A percentile compares a stretch with the other conserved stretches of the same genome.
These are phyloP conservation scores for Odontothrips loti DNA, from an alignment of 2,888 invertebrate species.

Conservation along the genomic window DNA sequence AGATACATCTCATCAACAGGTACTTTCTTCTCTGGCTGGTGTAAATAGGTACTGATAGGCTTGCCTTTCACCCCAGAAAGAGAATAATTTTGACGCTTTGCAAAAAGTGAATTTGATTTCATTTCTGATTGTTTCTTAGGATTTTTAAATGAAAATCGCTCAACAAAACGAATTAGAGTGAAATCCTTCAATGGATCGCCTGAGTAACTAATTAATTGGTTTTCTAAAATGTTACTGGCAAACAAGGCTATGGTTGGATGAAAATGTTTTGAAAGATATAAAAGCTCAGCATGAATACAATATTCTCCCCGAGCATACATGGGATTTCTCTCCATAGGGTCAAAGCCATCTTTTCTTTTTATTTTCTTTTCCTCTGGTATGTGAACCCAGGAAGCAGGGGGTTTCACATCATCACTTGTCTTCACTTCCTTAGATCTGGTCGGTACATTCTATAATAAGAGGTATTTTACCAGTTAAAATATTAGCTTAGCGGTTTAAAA, in stretches of 20 bases:
- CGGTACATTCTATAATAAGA: conserved; percentile 17
- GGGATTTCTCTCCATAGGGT: conserved; percentile 76
- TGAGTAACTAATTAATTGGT: conserved; percentile 71
- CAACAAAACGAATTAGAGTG: conserved; percentile 82
- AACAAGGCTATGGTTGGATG: conserved; percentile 91
- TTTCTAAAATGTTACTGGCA: conserved; percentile 70
- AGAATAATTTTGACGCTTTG: conserved; percentile 62
- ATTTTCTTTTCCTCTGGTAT: conserved; percentile 41
- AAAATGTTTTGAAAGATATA: conserved; percentile 66
- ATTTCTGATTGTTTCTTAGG: conserved; percentile 63
- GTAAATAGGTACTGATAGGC: conserved; percentile 71
- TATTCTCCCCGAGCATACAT: conserved; percentile 72
- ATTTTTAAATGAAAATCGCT: conserved; percentile 94
- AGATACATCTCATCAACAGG: conserved; percentile 89
- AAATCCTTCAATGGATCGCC: conserved; percentile 95
- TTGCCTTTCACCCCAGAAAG: conserved; percentile 67
- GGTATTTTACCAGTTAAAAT: neutral
- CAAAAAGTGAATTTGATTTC: conserved; percentile 61
- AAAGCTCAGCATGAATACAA: conserved; percentile 70
- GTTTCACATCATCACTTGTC: conserved; percentile 42
- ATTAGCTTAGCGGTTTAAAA: too few species aligned
- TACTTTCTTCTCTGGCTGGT: conserved; percentile 64
- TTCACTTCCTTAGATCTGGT: conserved; percentile 36
- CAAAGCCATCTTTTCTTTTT: conserved; percentile 49
- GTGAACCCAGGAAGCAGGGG: conserved; percentile 33